Base-by-base conservation (phyloP, 2,888 invertebrate species). In the Drosophila prolongata region DNA sequence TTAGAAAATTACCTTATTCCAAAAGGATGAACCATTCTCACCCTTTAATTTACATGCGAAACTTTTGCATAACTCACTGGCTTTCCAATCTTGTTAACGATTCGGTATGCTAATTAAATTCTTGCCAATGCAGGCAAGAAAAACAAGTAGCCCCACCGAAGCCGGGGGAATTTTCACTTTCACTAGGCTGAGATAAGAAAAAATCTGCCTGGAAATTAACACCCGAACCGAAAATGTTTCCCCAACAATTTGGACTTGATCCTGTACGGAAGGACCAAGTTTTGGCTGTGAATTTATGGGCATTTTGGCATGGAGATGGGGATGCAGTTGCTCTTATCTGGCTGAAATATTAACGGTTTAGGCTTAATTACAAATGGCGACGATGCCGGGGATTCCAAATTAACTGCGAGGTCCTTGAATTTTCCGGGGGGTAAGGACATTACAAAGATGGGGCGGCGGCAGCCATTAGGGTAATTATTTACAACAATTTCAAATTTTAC, bases 401-500 rank as follows among this genome's bases (percentile, higher is more conserved):
- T 79, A 89, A 87, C 81, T 89, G 69, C 49, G 34, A 34, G 30
- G 10, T 30, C 14, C 14, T 16, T 10, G 30, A 10, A 14, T 34
- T 35, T n/a, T 6, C 3, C 13, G 16, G n/a, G 53, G 35, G 49
- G 14, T 34, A 58, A 37, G 47, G 16, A 16, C 34, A 16, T 34
- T 38, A 49, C 10, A 8, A 47, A 37, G 37, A 61, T 37, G 46
- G 30, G 30, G 30, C 30, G n/a, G 44, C 44, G 24, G 24, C 66
- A 52, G 64, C 87, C 89, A 88, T 85, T 85, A 83, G 89, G 89
- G 89, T 85, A 89, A 89, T 89, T 89, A 88, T 88, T 83, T 89
- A 89, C 88, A 89, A 83, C 87, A 85, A 87, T 83, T 88, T 78
- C 67, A 89, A 88, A 89, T 89, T 88, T 82, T 89, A 82, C 88